Conservation (phyloP, 2,888 invertebrate genomes). For the Drosophila dives region DNA sequence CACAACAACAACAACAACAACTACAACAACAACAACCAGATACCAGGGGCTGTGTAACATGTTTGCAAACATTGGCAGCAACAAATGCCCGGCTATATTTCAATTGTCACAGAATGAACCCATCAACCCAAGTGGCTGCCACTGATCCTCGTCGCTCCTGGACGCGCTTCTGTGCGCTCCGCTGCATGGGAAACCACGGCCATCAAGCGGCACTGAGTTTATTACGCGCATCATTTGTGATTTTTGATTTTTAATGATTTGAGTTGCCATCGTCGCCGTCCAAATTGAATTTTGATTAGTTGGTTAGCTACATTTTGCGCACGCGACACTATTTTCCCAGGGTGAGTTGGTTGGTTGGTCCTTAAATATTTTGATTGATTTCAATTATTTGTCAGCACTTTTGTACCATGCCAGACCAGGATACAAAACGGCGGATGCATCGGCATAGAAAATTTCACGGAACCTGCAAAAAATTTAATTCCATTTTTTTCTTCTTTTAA, state of each 20-base stretch:
- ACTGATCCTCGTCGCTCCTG: constrained; percentile 20
- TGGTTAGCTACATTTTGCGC: constrained; percentile 50
- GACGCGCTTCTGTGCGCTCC: constrained; percentile 19
- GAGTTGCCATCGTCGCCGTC: constrained; percentile 2
- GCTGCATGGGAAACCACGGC: constrained; percentile 65
- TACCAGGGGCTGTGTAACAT: constrained; percentile 48
- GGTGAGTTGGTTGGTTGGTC: constrained; percentile 18
- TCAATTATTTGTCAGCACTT: constrained; percentile 73
- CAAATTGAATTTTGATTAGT: constrained; percentile 83
- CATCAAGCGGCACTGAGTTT: constrained; percentile 50
- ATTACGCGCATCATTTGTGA: constrained; percentile 83
- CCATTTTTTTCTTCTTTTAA: neutral
- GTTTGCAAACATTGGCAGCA: constrained; percentile 77
- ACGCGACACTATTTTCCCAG: constrained; percentile 35
- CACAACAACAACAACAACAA: constrained; percentile 59
- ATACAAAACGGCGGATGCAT: constrained; percentile 26
- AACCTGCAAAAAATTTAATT: neutral
- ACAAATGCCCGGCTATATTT: constrained; percentile 77
- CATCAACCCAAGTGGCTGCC: constrained; percentile 60
- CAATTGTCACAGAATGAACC: constrained; percentile 82
- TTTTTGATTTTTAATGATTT: constrained; percentile 82
- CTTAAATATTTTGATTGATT: constrained; percentile 75
- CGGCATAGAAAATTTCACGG: constrained; percentile 7
- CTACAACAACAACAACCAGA: constrained; percentile 1
- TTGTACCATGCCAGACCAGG: constrained; percentile 1